Evolutionary conservation across 1,140 invertebrate genomes (phyloP).

Genomic region (Drosophila nasuta): DNA sequence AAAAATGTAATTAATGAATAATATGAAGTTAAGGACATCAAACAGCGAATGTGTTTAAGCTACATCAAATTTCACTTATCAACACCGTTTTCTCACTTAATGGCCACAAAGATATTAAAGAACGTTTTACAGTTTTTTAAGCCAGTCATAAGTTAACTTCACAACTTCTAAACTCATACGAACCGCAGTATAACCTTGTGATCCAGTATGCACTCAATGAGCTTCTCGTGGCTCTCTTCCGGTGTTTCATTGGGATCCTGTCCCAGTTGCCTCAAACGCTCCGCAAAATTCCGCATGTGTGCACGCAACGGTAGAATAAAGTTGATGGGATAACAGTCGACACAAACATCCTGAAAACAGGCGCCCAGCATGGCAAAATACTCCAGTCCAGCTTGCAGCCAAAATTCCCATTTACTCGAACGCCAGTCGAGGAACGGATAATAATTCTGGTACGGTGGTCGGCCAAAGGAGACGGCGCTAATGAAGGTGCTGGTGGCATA

Average conservation of each 20-base stretch:
- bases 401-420: constrained; percentile 43
- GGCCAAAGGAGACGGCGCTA: constrained; percentile 44
- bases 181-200: constrained; percentile 66
- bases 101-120: too few relatives aligned
- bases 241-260: constrained; percentile 29
- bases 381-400: constrained; percentile 57
- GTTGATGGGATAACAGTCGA: constrained; percentile 69
- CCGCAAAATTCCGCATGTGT: constrained; percentile 54
- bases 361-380: constrained; percentile 70
- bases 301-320: constrained; percentile 55
- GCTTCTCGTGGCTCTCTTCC: constrained; percentile 44
- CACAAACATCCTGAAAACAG: constrained; percentile 69
- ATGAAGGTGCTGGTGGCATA: constrained; percentile 69
- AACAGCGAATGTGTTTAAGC: too few relatives aligned
- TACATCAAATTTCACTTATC: too few relatives aligned
- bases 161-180: background rate
- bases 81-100: too few relatives aligned
- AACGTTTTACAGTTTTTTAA: too few relatives aligned
- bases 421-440: constrained; percentile 67
- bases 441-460: constrained; percentile 69
- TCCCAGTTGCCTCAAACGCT: constrained; percentile 53
- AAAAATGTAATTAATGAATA: too few relatives aligned
- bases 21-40: too few relatives aligned
- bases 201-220: constrained; percentile 59
- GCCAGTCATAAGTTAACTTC: too few relatives aligned